Conservation (phyloP, 2,888 invertebrate species). For the Biston stratarius region DNA sequence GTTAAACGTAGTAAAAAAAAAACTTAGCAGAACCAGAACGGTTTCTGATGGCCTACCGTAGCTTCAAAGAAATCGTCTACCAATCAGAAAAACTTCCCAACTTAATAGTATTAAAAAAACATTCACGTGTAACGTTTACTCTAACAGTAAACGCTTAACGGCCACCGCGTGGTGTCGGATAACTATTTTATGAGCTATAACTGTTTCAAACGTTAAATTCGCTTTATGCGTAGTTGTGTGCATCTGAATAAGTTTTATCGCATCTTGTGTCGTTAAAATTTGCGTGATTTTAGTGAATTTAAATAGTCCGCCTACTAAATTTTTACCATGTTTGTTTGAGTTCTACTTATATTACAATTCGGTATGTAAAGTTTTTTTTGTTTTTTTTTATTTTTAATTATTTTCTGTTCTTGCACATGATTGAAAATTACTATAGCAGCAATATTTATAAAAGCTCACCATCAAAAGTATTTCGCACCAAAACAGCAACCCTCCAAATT, state of each 20-base stretch:
- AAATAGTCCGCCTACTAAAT: not conserved
- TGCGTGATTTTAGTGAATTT: conserved; percentile 38
- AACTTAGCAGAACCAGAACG: too few relatives aligned
- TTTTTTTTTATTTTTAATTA: too few relatives aligned
- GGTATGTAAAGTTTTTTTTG: too few relatives aligned
- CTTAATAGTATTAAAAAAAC: conserved; percentile 53
- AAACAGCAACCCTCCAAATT: too few relatives aligned
- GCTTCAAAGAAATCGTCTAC: conserved; percentile 1
- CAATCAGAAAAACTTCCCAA: conserved; percentile 23
- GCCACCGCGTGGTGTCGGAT: conserved; percentile 61
- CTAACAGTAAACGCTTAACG: conserved; percentile 67
- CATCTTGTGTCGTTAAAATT: conserved; percentile 44
- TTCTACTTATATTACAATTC: too few relatives aligned
- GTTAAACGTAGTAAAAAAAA: too few relatives aligned
- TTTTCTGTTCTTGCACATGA: too few relatives aligned
- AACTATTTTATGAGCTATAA: conserved; percentile 72
- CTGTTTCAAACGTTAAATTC: conserved; percentile 65
- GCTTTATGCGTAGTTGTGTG: conserved; percentile 63
- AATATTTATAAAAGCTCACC: too few relatives aligned
- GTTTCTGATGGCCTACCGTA: too few relatives aligned
- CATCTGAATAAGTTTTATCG: conserved; percentile 72
- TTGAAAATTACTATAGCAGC: too few relatives aligned
- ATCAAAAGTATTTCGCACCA: too few relatives aligned
- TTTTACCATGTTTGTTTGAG: not conserved
- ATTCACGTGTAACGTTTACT: conserved; percentile 66